Percentiles rank a stretch among this genome's conserved stretches.
Conservation (phyloP, 64 coral and sea anemone genomes). For the Actinia equina region DNA sequence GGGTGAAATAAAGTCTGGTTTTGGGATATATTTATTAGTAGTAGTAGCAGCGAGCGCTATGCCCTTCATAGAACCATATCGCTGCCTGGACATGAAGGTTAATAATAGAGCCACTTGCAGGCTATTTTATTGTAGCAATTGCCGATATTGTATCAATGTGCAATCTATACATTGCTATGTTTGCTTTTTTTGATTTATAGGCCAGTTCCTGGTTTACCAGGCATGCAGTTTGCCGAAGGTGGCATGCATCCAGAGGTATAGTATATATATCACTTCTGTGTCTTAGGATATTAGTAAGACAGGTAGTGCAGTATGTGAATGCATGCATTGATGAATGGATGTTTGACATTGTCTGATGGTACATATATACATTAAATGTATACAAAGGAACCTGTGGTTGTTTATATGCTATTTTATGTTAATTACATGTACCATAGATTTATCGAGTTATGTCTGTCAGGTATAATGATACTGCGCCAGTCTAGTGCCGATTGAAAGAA, state of each 20-base stretch:
- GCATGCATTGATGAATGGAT: not conserved
- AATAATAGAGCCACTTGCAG: not conserved
- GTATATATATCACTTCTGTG: not conserved
- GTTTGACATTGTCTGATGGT: not conserved
- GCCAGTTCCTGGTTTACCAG: not conserved
- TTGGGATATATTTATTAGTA: not conserved
- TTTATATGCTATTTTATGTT: not conserved
- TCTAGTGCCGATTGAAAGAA: not conserved
- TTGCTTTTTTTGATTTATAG: not conserved
- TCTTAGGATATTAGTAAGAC: not conserved
- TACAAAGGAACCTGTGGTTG: not conserved
- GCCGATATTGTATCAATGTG: not conserved
- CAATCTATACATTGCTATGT: not conserved
- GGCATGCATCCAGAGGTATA: not conserved
- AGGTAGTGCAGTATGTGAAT: not conserved
- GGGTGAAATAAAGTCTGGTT: not conserved
- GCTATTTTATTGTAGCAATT: not conserved
- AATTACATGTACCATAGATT: not conserved
- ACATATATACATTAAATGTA: not conserved
- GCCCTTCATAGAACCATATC: not conserved
- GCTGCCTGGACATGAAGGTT: not conserved
- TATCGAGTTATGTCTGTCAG: not conserved
- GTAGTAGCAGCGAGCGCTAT: not conserved
- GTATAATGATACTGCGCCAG: not conserved
- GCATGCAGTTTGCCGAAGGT: not conserved